phyloP scores from a whole-genome alignment of 2,888 invertebrate species.

The Dryobota labecula region DNA sequence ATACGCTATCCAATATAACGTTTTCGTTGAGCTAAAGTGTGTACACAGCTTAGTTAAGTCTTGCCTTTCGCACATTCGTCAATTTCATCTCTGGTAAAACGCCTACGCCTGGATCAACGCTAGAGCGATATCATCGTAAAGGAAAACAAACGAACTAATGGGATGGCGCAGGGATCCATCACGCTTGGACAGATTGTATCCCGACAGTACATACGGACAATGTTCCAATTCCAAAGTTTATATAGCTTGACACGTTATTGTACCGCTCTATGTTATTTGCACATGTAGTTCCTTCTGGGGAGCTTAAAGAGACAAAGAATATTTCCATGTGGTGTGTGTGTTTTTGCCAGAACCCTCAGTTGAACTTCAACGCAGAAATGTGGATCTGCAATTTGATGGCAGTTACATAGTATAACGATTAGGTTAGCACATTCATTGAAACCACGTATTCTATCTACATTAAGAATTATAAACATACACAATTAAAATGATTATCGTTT shows the following conservation, averaged over 20 bases:
- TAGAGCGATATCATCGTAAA: conserved; percentile 30
- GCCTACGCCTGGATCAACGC: conserved; percentile 25
- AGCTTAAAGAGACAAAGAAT: neutral
- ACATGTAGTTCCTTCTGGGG: neutral
- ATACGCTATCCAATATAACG: no score
- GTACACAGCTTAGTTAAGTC: neutral
- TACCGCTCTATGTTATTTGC: neutral
- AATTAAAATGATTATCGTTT: no score
- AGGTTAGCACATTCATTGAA: no score
- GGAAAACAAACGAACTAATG: conserved; percentile 42
- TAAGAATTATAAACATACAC: no score
- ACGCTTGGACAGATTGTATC: conserved; percentile 47
- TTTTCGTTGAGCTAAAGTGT: neutral
- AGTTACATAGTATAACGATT: no score
- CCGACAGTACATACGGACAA: conserved; percentile 3
- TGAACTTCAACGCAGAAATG: neutral
- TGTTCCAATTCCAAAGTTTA: conserved; percentile 31
- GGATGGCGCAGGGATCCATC: conserved; percentile 52
- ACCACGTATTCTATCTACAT: no score
- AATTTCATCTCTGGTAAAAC: neutral
- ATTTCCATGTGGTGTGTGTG: no score
- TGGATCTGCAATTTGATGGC: neutral
- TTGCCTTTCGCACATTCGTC: neutral
- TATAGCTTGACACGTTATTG: neutral
- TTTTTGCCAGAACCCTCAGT: neutral